Evolutionary conservation across 2,797 vertebrate species (phyloP), one percentile per base, ranked within the genome.

Genomic region (Halcyon chelicuti): DNA sequence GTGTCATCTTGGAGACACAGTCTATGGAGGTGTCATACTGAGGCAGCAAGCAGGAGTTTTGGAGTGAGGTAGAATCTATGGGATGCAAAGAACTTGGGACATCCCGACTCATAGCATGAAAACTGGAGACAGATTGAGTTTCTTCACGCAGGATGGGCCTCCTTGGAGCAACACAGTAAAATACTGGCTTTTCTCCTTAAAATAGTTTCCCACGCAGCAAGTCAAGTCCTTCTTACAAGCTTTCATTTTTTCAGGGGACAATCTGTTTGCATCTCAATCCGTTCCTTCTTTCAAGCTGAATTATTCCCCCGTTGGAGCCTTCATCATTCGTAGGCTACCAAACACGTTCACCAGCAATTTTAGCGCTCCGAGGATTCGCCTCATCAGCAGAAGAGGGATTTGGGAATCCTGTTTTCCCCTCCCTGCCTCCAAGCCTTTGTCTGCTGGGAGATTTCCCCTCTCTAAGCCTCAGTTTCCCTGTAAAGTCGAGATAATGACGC

Each of bases 391-490:
- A 39, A 57, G 31, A 2, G 37, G 61, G 93, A 85, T 94, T 87
- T 88, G 82, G 93, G 87, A 94, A 89, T 90, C 92, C 52, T 82
- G 26, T 61, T 57, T 67, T 40, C 67, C 66, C 40, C 25, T 71
- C 52, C 81, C 33, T 83, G 40, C 51, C 77, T 92, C 52, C 60
- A 22, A 39, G 79, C 13, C 47, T 82, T 88, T 12, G 65, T 82
- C 88, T 88, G 68, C 58, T 9, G 74, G 88, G 92, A 95, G 84
- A 90, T 92, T 93, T 95, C 66, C 75, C 6, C 2, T 46, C 40
- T 71, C 14, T 61, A 81, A 88, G 78, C 92, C 92, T 93, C 94
- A 73, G 88, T 96, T 97, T 94, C 95, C 92, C 86, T 66, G 90
- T 82, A 95, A 95, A 94, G 81, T 31, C 7, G 39, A 95, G 94